Conservation (phyloP, 2,113 vertebrate genomes). For the Misgurnus mizolepis region DNA sequence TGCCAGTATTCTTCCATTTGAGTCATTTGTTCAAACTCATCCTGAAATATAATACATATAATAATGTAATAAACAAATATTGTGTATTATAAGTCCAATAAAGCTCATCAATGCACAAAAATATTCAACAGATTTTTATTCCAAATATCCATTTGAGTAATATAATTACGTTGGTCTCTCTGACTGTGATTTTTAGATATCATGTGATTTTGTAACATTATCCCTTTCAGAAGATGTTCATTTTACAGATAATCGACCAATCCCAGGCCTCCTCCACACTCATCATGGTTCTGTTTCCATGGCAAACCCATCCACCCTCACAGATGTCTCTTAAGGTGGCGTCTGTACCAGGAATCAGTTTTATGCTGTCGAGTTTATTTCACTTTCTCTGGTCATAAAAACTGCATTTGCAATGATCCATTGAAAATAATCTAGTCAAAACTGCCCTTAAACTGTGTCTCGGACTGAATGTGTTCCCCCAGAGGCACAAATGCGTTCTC, state of each 20-base stretch:
- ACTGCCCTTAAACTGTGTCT: not conserved
- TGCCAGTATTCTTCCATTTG: not conserved
- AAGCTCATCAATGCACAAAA: not conserved
- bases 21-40: not conserved
- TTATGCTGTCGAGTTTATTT: not conserved
- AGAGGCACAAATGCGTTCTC: conserved; percentile 14
- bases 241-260: conserved; percentile 39
- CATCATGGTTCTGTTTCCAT: conserved; percentile 18
- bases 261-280: not conserved
- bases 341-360: not conserved
- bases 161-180: too few species aligned
- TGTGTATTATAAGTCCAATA: not conserved
- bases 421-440: not conserved
- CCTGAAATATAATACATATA: not conserved
- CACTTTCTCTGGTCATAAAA: not conserved
- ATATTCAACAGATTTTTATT: not conserved
- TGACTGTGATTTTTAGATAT: not conserved
- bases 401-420: not conserved
- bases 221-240: conserved; percentile 19
- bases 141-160: rapidly evolving
- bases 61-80: not conserved
- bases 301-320: not conserved
- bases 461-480: not conserved
- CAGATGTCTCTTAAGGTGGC: conserved; percentile 8
- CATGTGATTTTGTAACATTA: not conserved